Evolutionary conservation across 2,113 vertebrate genomes (phyloP).

Genomic region (Sinocyclocheilus grahami): DNA sequence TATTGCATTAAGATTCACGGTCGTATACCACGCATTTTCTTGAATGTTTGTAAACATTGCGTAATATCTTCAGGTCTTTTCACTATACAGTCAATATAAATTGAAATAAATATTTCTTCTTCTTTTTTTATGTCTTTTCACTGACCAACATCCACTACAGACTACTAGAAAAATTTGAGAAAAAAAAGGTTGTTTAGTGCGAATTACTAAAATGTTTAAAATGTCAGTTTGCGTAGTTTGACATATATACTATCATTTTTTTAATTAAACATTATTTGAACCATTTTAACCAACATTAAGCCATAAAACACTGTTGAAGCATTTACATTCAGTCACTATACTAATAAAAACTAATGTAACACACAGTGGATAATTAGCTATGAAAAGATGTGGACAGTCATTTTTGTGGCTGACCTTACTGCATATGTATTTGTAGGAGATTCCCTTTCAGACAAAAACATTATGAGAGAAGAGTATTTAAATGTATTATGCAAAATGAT

Average conservation of each 20-base stretch:
- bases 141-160: not conserved
- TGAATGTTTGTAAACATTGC: not conserved
- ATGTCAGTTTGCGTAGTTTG: not conserved
- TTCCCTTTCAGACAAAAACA: too few species aligned
- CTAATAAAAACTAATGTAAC: too few species aligned
- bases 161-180: not conserved
- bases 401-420: not conserved
- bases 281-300: not conserved
- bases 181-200: not conserved
- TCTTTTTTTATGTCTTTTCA: not conserved
- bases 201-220: not conserved
- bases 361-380: not conserved
- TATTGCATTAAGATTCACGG: not conserved
- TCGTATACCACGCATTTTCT: not conserved
- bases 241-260: not conserved
- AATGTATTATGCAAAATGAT: not conserved
- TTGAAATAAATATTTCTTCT: too few species aligned
- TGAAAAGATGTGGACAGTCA: not conserved
- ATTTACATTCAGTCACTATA: not conserved
- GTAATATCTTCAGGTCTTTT: not conserved
- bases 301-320: not conserved
- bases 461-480: not conserved
- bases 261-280: not conserved
- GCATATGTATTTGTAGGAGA: not conserved
- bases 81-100: not conserved